A percentile compares a stretch with the other conserved stretches of the same genome.
phyloP scores from a whole-genome alignment of 2,797 vertebrate genomes.

The Anguilla megastoma region DNA sequence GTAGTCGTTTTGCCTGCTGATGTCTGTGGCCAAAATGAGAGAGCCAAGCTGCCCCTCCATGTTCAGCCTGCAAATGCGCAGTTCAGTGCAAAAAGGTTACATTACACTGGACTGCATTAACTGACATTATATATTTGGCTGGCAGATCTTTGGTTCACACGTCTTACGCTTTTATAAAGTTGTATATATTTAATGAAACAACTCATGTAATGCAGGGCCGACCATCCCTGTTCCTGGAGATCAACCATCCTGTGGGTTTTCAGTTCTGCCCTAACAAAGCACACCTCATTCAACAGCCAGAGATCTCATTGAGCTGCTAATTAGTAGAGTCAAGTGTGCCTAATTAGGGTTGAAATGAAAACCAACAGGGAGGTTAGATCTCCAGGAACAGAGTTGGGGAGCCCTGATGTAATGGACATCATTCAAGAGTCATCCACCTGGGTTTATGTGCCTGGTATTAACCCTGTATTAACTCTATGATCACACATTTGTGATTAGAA shows the following conservation, averaged over 20 bases:
- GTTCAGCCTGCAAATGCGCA: constrained; percentile 67
- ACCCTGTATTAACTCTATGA: no score
- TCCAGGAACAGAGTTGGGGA: no score
- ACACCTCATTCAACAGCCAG: neutral
- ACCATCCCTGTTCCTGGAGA: no score
- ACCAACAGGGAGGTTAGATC: no score
- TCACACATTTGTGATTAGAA: no score
- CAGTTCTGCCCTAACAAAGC: neutral
- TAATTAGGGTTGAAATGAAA: neutral
- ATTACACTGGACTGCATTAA: neutral
- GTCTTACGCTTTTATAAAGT: neutral
- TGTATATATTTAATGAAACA: neutral
- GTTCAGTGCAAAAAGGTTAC: neutral
- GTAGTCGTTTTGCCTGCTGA: constrained; percentile 81
- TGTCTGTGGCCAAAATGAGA: constrained; percentile 83
- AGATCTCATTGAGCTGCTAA: neutral
- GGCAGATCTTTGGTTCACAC: neutral
- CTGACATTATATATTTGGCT: neutral
- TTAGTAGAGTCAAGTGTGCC: neutral
- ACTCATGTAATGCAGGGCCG: no score
- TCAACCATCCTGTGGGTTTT: neutral
- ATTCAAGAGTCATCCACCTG: no score
- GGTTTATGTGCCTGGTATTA: neutral
- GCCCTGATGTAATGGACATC: neutral
- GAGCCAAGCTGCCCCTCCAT: constrained; percentile 82